Conservation (phyloP, 2,113 vertebrate genomes). For the Podarcis cretensis region DNA sequence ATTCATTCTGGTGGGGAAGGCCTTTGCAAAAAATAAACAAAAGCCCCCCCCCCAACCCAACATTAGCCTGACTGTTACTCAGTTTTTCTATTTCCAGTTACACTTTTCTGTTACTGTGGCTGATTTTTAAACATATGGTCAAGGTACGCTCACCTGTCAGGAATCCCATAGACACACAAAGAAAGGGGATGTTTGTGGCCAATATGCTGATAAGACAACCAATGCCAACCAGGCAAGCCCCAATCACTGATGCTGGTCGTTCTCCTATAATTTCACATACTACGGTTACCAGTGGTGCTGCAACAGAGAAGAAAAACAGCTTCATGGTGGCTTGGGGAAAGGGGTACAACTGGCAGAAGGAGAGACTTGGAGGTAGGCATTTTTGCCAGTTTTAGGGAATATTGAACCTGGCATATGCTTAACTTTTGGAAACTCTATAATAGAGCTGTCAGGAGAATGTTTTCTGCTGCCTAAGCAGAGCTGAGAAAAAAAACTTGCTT, state of each 20-base stretch:
- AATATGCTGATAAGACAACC: conserved; percentile 89
- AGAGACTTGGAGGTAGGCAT: background rate
- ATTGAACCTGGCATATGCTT: background rate
- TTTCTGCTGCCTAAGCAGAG: rapidly evolving
- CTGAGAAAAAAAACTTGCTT: rapidly evolving
- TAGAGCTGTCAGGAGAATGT: background rate
- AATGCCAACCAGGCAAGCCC: conserved; percentile 80
- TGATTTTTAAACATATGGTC: background rate
- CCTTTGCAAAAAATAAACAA: background rate
- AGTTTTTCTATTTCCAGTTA: background rate
- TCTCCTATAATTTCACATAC: conserved; percentile 82
- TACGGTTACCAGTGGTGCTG: conserved; percentile 83
- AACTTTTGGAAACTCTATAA: background rate
- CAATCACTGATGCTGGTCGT: conserved; percentile 79
- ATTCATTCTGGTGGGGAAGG: background rate
- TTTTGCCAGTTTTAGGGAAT: background rate
- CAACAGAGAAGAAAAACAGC: background rate
- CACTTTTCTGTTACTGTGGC: background rate
- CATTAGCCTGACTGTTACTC: background rate
- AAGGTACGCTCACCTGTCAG: conserved; percentile 83
- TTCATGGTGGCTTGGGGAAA: background rate
- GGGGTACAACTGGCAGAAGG: rapidly evolving
- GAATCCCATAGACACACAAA: conserved; percentile 91
- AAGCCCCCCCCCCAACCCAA: background rate
- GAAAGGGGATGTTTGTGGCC: conserved; percentile 84